A percentile compares a stretch with the other conserved stretches of the same genome.
Conservation (phyloP, 2,113 vertebrate species). For the Rhinopithecus roxellana region DNA sequence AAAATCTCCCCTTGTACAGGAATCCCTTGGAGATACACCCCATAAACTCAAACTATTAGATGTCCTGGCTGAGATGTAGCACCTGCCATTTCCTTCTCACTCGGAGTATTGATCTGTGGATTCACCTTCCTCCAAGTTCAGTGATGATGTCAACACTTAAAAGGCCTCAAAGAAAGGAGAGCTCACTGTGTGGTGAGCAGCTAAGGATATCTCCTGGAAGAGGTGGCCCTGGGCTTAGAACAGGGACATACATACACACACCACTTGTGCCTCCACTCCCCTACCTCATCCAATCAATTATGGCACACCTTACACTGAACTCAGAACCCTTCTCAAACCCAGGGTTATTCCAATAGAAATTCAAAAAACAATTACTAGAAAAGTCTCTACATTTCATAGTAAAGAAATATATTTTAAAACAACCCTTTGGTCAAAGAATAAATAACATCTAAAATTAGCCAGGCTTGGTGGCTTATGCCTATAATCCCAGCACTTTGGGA, state of each 20-base stretch:
- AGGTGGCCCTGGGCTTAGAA: neutral
- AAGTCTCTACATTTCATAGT: neutral
- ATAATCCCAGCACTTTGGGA: too few relatives aligned
- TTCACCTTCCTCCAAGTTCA: neutral
- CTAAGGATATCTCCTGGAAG: neutral
- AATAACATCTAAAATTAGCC: neutral
- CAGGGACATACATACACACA: fast-evolving
- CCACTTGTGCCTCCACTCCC: neutral
- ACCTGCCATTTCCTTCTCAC: neutral
- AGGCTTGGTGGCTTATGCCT: too few relatives aligned
- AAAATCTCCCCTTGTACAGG: neutral
- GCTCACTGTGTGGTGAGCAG: neutral
- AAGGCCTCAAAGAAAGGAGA: neutral
- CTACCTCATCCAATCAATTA: neutral
- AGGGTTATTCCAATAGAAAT: neutral
- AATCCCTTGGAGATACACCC: neutral
- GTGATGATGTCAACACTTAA: neutral
- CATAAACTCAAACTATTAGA: neutral
- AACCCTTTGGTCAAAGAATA: neutral
- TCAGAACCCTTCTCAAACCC: neutral
- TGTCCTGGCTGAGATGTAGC: neutral
- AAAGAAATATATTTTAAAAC: neutral
- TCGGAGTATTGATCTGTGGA: neutral
- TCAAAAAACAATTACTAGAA: neutral
- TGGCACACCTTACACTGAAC: neutral